phyloP scores from a whole-genome alignment of 1,140 invertebrate species.

The Philaenus spumarius region DNA sequence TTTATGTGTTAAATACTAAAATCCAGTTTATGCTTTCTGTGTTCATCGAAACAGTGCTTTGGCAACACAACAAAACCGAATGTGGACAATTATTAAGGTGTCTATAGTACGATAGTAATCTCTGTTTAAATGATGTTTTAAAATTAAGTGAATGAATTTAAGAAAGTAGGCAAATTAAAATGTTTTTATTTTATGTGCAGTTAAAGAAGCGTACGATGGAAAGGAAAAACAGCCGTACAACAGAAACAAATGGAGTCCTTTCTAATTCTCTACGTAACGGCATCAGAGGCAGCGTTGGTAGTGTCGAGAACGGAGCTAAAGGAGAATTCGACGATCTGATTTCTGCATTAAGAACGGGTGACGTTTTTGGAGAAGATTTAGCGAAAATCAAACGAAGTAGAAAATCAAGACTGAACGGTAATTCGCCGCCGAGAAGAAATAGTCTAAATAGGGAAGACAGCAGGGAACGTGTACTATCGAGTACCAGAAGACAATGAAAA shows the following conservation, averaged over 20 bases:
- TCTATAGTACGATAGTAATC: no score
- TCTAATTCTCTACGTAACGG: slow-evolving; percentile 44
- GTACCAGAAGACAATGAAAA: slow-evolving; percentile 7
- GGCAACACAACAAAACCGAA: no score
- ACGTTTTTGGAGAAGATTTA: slow-evolving; percentile 96
- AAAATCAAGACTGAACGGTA: slow-evolving; percentile 52
- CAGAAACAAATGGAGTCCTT: slow-evolving; percentile 46
- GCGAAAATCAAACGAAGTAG: slow-evolving; percentile 81
- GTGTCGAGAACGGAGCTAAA: slow-evolving; percentile 45
- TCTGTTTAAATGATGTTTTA: no score
- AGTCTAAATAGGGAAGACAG: slow-evolving; percentile 60
- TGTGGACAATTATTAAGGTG: no score
- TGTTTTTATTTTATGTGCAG: slow-evolving; percentile 37
- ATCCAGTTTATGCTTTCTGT: no score
- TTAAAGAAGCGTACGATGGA: slow-evolving; percentile 82
- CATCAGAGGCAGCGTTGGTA: slow-evolving; percentile 30
- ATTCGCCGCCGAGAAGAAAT: slow-evolving; percentile 52
- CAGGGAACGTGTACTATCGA: slow-evolving; percentile 48
- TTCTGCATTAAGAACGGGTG: slow-evolving; percentile 89
- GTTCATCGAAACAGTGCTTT: no score
- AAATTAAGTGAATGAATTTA: no score
- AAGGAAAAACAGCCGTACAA: slow-evolving; percentile 55
- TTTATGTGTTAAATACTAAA: no score
- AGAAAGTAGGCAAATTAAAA: no score
- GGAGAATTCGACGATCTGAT: slow-evolving; percentile 97